Evolutionary conservation across 2,113 vertebrate genomes (phyloP), one percentile per base, ranked within the genome.

Genomic region (Echinops telfairi): DNA sequence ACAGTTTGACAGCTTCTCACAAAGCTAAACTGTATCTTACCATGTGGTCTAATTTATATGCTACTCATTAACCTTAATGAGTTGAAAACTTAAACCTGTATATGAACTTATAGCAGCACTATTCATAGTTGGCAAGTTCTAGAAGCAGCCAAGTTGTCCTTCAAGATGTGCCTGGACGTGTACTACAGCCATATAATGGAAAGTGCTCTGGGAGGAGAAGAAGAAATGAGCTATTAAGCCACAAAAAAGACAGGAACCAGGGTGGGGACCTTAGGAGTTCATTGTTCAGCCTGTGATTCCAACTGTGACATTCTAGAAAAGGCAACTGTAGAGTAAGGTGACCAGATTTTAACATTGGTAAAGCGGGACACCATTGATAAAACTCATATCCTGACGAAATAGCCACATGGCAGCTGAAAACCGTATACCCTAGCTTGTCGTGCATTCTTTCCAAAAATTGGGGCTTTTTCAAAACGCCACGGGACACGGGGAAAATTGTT

Each of bases 101-200:
- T 22, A 22, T 40, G 20, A 73, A 57, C 62, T 53, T 79, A 23
- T 84, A 53, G 78, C 79, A 62, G 6, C 60, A 19, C 19, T 62
- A 62, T 62, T 62, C 60, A 53, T 66, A 91, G 88, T 93, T 95
- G 58, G 6, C 60, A 62, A 62, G 60, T 20, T 62, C 60, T 62
- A 16, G 70, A 78, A 83, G 15, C n/a, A 86, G 2, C 15, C 64
- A 83, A 86, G 43, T 23, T 57, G 33, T 71, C 53, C 11, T 85
- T 90, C 25, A 87, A 88, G 94, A 75, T 38, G 53, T 95, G 29
- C 88, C 36, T 82, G 33, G 36, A 70, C 92, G 68, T 83, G 47
- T 23, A 29, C 4, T 43, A 83, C 66, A 31, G 73, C 68, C 40
- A 31, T 75, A 43, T 57, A 85, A 6, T 83, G 29, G 64, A 86